These are phyloP conservation scores for Dolichotis patagonum DNA, from an alignment of 2,113 vertebrate species.

Conservation along the genomic window DNA sequence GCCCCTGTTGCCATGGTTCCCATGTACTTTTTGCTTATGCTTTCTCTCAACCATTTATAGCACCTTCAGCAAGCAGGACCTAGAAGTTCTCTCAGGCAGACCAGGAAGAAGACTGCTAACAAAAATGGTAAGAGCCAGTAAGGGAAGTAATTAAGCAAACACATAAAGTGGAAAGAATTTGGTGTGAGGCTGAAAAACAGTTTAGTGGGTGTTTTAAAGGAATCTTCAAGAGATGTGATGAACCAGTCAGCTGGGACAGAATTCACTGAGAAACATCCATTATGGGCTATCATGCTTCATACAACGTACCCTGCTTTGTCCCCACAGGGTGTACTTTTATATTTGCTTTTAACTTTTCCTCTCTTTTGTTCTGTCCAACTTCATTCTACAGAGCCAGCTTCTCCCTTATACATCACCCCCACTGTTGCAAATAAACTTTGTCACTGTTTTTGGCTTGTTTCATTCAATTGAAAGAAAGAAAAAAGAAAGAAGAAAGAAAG, in stretches of 20 bases:
- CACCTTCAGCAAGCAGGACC: conserved; percentile 48
- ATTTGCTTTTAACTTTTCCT: not conserved
- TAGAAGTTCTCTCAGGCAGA: conserved; percentile 52
- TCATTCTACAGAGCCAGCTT: not conserved
- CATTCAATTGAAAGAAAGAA: not conserved
- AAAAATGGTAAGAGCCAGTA: conserved; percentile 43
- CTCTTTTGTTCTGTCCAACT: not conserved
- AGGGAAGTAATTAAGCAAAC: conserved; percentile 63
- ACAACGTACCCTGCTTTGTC: not conserved
- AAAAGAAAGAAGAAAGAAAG: no score
- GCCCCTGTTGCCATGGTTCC: conserved; percentile 65
- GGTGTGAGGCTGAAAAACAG: conserved; percentile 7
- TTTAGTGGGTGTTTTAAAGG: not conserved
- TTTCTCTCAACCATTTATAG: conserved; percentile 51
- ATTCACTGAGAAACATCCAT: conserved; percentile 26
- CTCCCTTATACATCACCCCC: not conserved
- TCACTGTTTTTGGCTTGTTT: not conserved
- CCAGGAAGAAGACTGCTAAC: conserved; percentile 56
- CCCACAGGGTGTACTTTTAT: not conserved
- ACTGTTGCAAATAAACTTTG: not conserved
- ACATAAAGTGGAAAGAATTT: conserved; percentile 35
- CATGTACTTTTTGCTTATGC: conserved; percentile 49
- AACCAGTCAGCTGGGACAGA: not conserved
- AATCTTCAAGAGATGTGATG: conserved; percentile 51
- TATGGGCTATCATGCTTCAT: not conserved